Evolutionary conservation across 2,113 vertebrate genomes (phyloP).

Genomic region (Ceyx melanurus): DNA sequence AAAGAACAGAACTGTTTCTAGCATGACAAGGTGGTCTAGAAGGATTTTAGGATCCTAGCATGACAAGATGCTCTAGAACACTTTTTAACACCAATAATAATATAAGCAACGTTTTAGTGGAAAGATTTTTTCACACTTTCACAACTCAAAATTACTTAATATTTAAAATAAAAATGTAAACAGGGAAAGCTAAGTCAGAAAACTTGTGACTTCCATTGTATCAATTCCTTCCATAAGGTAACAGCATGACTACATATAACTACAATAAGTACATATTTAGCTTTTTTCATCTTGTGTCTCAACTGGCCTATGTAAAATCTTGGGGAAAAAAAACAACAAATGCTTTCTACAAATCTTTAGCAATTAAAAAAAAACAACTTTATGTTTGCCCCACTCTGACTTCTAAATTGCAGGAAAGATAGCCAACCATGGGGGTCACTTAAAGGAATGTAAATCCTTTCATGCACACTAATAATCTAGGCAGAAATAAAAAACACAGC

Average conservation of each 20-base stretch:
- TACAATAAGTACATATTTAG: background rate
- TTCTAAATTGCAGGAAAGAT: background rate
- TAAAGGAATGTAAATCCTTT: background rate
- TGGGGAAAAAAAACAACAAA: background rate
- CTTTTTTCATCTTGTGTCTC: background rate
- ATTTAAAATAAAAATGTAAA: background rate
- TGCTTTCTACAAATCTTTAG: background rate
- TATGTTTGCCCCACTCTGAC: background rate
- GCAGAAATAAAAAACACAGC: background rate
- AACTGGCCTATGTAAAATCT: background rate
- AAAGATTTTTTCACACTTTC: background rate
- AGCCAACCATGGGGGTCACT: background rate
- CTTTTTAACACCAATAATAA: background rate
- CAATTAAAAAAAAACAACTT: background rate
- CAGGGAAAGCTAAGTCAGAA: background rate
- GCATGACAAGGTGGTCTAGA: background rate
- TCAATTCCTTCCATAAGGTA: background rate
- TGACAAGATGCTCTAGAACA: background rate
- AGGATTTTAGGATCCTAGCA: background rate
- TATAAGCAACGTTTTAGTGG: background rate
- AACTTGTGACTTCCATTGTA: background rate
- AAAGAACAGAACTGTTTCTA: background rate
- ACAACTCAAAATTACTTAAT: background rate
- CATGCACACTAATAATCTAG: background rate
- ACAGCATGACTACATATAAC: background rate